phyloP scores from a whole-genome alignment of 2,888 invertebrate species.

The Eupithecia vulgata region DNA sequence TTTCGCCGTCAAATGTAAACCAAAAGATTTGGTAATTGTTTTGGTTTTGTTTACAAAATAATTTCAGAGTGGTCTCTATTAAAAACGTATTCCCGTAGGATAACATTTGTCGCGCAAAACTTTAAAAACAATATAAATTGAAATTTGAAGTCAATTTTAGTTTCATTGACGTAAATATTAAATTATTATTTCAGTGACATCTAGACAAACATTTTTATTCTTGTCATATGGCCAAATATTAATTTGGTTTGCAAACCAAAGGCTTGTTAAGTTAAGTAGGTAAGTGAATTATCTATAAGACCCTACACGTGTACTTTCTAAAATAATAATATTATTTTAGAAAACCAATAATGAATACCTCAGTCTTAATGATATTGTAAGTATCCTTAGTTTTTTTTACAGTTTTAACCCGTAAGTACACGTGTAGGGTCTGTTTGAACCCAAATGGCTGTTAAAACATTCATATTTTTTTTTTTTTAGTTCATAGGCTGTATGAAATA shows the following conservation, averaged over 20 bases:
- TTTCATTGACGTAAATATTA: not conserved
- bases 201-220: not conserved
- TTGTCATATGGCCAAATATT: not conserved
- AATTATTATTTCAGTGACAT: not conserved
- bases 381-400: not conserved
- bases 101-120: too few relatives aligned
- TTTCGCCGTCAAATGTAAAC: too few relatives aligned
- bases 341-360: not conserved
- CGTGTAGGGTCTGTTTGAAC: not conserved
- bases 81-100: too few relatives aligned
- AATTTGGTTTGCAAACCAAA: conserved; percentile 4
- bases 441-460: not conserved
- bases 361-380: not conserved
- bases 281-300: not conserved
- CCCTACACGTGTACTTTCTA: too few relatives aligned
- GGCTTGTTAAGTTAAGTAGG: not conserved
- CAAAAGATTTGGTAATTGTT: too few relatives aligned
- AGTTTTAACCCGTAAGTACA: not conserved
- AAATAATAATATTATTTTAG: not conserved
- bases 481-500: not conserved
- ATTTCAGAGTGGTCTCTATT: too few relatives aligned
- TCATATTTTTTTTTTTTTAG: not conserved
- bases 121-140: not conserved
- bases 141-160: not conserved
- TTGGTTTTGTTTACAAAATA: too few relatives aligned